Evolutionary conservation across 2,113 vertebrate genomes (phyloP), one percentile per base, ranked within the genome.

Genomic region (Ptilonorhynchus violaceus): DNA sequence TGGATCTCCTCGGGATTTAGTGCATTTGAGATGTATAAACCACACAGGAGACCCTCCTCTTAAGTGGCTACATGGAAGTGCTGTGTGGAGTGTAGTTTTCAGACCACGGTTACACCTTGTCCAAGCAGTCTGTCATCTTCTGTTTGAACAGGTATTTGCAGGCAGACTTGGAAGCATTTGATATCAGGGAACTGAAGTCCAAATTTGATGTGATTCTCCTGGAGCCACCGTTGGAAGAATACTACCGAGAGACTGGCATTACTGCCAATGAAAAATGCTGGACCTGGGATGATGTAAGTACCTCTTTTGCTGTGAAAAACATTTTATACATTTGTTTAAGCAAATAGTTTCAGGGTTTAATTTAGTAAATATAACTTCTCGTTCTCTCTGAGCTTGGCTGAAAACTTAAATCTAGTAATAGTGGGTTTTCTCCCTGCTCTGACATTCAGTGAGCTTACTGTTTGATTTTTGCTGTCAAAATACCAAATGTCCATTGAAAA

Each of bases 141-240:
- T 93, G 20, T 96, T 93, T 21, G 24, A 92, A 92, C 85, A 99
- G 99, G 99, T 99, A 99, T 92, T 98, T 99, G 66, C 99, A 99
- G 95, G 99, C 99, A 64, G 99, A 99, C 84, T 97, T 99, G 64
- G 99, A 99, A 89, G 98, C 98, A 84, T 99, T 99, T 98, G 99
- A 99, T 97, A 98, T 99, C 85, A 97, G 99, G 95, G 99, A 99
- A 62, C 90, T 99, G 58, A 99, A 99, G 72, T 99, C 99, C 85
- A 99, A 99, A 96, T 99, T 99, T 94, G 99, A 99, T 93, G 99
- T 99, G 74, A 99, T 99, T 92, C 98, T 99, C 37, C 98, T 99
- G 78, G 99, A 99, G 84, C 99, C 99, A 18, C 99, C 99, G 0
- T 75, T 99, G 76, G 99, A 99, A 94, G 99, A 99, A 66, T 99